These are phyloP conservation scores for Oenanthe oenanthe DNA, from an alignment of 2,113 vertebrate species.

Conservation along the genomic window DNA sequence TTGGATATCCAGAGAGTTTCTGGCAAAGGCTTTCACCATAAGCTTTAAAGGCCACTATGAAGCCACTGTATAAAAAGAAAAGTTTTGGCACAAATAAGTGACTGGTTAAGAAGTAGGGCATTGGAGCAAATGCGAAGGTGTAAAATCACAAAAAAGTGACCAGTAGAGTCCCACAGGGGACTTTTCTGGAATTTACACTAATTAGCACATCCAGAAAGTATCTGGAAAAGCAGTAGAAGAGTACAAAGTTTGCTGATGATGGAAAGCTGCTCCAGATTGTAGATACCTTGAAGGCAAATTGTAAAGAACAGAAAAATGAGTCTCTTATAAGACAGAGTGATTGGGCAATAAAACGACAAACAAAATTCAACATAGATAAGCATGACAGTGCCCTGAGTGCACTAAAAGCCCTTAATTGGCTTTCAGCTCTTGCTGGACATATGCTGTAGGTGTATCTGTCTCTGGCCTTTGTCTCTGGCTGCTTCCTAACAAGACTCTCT, in stretches of 20 bases:
- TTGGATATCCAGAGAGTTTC: neutral
- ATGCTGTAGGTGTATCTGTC: neutral
- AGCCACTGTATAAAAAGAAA: neutral
- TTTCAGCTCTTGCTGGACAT: neutral
- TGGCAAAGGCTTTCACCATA: neutral
- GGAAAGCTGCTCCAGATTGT: neutral
- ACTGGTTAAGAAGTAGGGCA: neutral
- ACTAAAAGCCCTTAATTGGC: constrained; percentile 5
- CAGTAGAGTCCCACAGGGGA: neutral
- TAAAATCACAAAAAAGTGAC: neutral
- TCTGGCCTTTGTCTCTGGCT: neutral
- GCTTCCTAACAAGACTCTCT: neutral
- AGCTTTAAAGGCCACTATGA: neutral
- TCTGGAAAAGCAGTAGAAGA: neutral
- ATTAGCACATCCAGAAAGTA: neutral
- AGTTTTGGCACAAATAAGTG: neutral
- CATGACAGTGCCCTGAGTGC: neutral
- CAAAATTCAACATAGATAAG: neutral
- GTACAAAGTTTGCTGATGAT: neutral
- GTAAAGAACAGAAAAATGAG: neutral
- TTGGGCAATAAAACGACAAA: neutral
- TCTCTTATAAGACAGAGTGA: neutral
- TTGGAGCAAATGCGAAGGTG: neutral
- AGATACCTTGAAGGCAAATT: neutral
- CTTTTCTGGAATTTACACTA: neutral